A percentile compares a stretch with the other conserved stretches of the same genome.
These are phyloP conservation scores for Brienomyrus longianalis DNA, from an alignment of 2,113 vertebrate species.

Conservation along the genomic window DNA sequence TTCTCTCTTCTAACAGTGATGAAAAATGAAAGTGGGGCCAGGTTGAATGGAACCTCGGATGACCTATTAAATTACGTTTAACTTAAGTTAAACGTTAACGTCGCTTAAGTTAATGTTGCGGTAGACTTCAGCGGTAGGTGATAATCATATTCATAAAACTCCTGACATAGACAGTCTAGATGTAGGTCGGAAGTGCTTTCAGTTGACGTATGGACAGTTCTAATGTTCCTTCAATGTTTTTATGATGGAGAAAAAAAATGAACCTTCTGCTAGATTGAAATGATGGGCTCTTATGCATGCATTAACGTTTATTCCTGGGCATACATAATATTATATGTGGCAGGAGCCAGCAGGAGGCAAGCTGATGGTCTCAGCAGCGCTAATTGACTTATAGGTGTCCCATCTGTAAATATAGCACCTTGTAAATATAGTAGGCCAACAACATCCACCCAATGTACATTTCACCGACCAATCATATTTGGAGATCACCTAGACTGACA, in stretches of 20 bases:
- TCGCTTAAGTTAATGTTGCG: not conserved
- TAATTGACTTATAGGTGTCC: not conserved
- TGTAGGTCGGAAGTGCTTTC: not conserved
- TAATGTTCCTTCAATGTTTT: not conserved
- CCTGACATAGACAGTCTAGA: not conserved
- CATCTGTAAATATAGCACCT: not conserved
- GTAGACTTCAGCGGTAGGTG: not conserved
- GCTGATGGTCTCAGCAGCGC: not conserved
- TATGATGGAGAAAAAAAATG: conserved; percentile 2
- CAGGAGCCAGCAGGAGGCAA: not conserved
- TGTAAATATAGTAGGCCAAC: not conserved
- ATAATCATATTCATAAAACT: conserved; percentile 9
- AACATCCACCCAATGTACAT: not conserved
- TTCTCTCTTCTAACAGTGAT: not conserved
- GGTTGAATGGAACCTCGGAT: not conserved
- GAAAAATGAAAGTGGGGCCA: conserved; percentile 9
- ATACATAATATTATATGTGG: not conserved
- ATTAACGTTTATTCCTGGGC: conserved; percentile 1
- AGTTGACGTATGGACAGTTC: not conserved
- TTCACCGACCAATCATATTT: not conserved
- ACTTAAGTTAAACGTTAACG: not conserved
- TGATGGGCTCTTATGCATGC: not conserved
- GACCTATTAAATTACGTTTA: not conserved
- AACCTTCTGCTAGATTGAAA: not conserved
- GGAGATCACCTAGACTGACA: not conserved